Base-by-base conservation (phyloP, 2,113 vertebrate species). In the Oreochromis spilurus region DNA sequence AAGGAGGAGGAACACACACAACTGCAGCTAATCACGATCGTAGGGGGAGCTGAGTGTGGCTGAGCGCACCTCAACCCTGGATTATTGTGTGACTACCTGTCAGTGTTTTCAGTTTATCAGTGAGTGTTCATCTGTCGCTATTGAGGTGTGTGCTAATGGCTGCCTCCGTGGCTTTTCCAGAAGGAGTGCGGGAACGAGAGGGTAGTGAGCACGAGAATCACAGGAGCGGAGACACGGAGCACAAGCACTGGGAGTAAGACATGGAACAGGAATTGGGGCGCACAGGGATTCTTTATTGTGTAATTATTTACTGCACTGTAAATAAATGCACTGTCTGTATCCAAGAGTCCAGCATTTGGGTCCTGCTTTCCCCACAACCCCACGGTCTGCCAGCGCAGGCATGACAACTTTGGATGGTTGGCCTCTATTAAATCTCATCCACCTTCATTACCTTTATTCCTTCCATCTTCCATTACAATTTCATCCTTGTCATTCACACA, bases 121-220 rank as follows among this genome's bases (percentile, higher is more conserved):
- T 0, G 3, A 6, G 10, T 54, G 53, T 21, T 11, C 21, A 21
- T 54, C 52, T 54, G 52, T 54, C 52, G 3, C 52, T 54, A 21
- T 11, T 54, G n/a, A 24, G 10, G 10, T 54, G 53, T 54, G 53
- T 54, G n/a, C n/a, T 54, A 54, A 21, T 0, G n/a, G 52, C 52
- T 54, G 1, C 52, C n/a, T 12, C 52, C 0, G 0, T 54, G 52
- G n/a, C 52, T 54, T 54, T 54, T 24, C 53, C 53, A 54, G 19
- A 4, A 10, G 50, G 9, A 53, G 5, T 54, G 53, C 10, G 0
- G 21, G n/a, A 54, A 24, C 2, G 53, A 54, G 19, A 53, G 19
- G 52, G 9, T 21, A 54, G 52, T 21, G 52, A 54, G n/a, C 52
- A 6, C 3, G 2, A 53, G n/a, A 54, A 54, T 54, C n/a, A 54